phyloP scores from a whole-genome alignment of 2,797 vertebrate species.

The Acrossocheilus wenchowensis region DNA sequence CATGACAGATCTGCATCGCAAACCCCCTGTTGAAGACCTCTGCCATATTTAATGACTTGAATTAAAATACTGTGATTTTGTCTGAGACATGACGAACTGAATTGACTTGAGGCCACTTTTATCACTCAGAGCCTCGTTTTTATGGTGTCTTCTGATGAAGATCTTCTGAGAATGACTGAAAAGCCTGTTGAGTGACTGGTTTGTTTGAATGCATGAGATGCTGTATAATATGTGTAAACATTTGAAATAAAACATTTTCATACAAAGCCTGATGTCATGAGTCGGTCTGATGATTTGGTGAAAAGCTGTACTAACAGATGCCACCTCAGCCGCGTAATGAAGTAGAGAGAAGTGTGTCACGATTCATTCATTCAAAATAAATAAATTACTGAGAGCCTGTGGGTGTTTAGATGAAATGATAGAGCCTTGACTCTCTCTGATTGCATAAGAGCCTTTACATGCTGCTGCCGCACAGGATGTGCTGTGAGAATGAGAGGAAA shows the following conservation, averaged over 20 bases:
- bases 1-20: not conserved
- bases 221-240: slow-evolving; percentile 2
- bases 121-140: not conserved
- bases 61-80: not conserved
- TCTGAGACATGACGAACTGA: not conserved
- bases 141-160: not conserved
- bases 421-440: slow-evolving; percentile 14
- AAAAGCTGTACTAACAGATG: not conserved
- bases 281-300: not conserved
- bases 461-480: no score
- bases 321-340: not conserved
- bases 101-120: not conserved
- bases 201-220: not conserved
- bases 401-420: slow-evolving; percentile 11
- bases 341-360: not conserved
- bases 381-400: not conserved
- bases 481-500: no score
- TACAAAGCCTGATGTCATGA: not conserved
- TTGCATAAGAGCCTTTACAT: slow-evolving; percentile 16
- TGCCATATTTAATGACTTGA: not conserved
- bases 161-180: not conserved
- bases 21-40: not conserved
- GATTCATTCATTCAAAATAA: slow-evolving; percentile 7
- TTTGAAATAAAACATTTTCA: slow-evolving; percentile 40
- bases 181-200: not conserved